These are phyloP conservation scores for Chauna torquata DNA, from an alignment of 2,113 vertebrate genomes.

Conservation along the genomic window DNA sequence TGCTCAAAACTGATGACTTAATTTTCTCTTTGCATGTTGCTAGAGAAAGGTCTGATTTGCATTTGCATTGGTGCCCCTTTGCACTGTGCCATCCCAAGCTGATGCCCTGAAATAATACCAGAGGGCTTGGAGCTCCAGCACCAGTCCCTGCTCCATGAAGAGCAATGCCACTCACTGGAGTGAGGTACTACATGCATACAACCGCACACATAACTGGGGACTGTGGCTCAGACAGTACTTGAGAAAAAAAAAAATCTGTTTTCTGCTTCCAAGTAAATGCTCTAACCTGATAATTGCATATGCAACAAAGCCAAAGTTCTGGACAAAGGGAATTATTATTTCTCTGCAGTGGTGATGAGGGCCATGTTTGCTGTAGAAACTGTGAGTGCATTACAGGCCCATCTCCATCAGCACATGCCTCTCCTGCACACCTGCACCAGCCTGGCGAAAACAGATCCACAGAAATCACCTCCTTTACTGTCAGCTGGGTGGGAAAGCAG, in stretches of 20 bases:
- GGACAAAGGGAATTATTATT: not conserved
- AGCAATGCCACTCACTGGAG: not conserved
- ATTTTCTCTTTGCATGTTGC: not conserved
- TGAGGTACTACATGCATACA: not conserved
- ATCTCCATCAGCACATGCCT: not conserved
- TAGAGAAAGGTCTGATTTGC: not conserved
- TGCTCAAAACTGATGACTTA: not conserved
- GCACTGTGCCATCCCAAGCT: not conserved
- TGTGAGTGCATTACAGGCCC: not conserved
- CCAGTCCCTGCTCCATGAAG: not conserved
- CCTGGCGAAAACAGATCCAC: not conserved
- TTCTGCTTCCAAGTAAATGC: not conserved
- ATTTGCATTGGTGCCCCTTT: not conserved
- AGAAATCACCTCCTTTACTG: not conserved
- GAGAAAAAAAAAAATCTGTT: not conserved
- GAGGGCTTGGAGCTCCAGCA: not conserved
- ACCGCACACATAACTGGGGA: not conserved
- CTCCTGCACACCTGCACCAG: not conserved
- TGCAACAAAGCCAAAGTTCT: not conserved
- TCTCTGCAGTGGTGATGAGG: not conserved
- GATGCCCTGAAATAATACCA: not conserved
- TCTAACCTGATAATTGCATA: not conserved
- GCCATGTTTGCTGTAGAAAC: not conserved
- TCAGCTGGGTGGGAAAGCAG: not conserved
- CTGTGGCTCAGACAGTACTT: not conserved